Percentiles rank a stretch among this genome's conserved stretches.
These are phyloP conservation scores for Pampus argenteus DNA, from an alignment of 2,797 vertebrate genomes.

Conservation along the genomic window DNA sequence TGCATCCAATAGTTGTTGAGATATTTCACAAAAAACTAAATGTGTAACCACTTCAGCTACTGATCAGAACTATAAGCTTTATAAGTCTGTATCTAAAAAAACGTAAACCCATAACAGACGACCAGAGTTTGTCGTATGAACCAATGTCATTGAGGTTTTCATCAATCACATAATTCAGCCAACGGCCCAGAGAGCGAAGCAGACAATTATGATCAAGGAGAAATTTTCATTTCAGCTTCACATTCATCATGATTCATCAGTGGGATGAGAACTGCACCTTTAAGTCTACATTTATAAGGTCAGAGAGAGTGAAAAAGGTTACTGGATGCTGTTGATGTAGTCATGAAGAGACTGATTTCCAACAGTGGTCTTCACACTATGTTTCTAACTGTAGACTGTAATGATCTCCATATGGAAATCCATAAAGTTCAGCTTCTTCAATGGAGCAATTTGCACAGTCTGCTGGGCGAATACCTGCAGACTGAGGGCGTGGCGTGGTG, in stretches of 20 bases:
- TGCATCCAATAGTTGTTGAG: too few species aligned
- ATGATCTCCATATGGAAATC: slow-evolving; percentile 35
- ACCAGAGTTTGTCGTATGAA: neutral
- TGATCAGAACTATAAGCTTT: too few species aligned
- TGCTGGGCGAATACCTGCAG: slow-evolving; percentile 14
- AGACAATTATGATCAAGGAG: slow-evolving; percentile 28
- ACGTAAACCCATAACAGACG: neutral
- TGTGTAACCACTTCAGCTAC: too few species aligned
- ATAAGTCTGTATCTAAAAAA: slow-evolving; percentile 8
- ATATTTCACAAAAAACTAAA: too few species aligned
- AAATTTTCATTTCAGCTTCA: slow-evolving; percentile 14
- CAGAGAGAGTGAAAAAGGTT: slow-evolving; percentile 7
- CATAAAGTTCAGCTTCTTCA: slow-evolving; percentile 3
- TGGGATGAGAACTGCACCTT: neutral
- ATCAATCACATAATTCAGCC: slow-evolving; percentile 34
- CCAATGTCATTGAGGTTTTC: slow-evolving; percentile 2
- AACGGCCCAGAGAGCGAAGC: slow-evolving; percentile 23
- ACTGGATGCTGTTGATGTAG: neutral
- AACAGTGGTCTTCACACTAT: neutral
- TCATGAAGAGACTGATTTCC: slow-evolving; percentile 29
- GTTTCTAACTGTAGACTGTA: slow-evolving; percentile 23
- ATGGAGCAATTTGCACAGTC: slow-evolving; percentile 19
- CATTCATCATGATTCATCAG: slow-evolving; percentile 39
- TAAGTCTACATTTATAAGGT: neutral
- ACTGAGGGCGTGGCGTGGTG: slow-evolving; percentile 8